Conservation (phyloP, 2,888 invertebrate species). For the Chrysolina oricalcia region DNA sequence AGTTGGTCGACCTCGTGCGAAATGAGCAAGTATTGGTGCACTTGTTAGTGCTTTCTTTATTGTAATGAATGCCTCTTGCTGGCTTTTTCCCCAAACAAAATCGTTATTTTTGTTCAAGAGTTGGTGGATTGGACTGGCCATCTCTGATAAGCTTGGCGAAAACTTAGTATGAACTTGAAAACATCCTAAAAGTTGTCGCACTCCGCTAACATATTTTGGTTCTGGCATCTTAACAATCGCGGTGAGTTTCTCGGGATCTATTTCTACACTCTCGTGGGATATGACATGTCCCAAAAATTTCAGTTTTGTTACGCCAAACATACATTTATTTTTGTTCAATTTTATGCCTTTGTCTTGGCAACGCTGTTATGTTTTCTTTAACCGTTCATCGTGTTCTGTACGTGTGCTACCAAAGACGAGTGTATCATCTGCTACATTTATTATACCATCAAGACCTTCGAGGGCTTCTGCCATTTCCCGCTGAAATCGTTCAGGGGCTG, state of each 20-base stretch:
- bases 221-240: not conserved
- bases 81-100: not conserved
- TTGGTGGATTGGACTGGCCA: conserved; percentile 3
- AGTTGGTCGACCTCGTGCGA: conserved; percentile 52
- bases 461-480: not conserved
- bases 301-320: not conserved
- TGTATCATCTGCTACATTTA: too few relatives aligned
- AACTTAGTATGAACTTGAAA: conserved; percentile 19
- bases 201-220: conserved; percentile 27
- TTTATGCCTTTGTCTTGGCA: not conserved
- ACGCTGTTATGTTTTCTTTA: not conserved
- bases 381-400: conserved; percentile 38
- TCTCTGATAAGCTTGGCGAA: not conserved
- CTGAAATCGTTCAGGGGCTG: not conserved
- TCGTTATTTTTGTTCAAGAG: not conserved
- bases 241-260: not conserved
- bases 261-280: not conserved
- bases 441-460: not conserved
- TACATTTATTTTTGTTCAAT: not conserved
- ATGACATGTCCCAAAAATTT: not conserved
- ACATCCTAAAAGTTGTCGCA: conserved; percentile 46
- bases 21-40: conserved; percentile 60
- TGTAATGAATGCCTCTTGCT: not conserved
- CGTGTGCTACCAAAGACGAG: conserved; percentile 26
- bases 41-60: conserved; percentile 45